phyloP scores from a whole-genome alignment of 2,888 invertebrate species.

The Amphiduros pacificus region DNA sequence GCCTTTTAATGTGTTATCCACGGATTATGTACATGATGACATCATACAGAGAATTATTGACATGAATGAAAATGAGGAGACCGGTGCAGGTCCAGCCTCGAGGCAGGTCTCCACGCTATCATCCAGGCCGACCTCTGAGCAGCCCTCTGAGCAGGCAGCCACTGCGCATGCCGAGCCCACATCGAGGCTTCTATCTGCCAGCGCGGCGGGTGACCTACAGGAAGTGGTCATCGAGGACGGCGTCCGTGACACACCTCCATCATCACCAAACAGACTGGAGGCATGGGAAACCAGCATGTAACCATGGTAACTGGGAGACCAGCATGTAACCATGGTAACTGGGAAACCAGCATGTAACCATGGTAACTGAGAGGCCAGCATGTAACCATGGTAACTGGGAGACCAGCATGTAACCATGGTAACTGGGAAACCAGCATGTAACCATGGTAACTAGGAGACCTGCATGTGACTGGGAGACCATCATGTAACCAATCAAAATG shows the following conservation, averaged over 20 bases:
- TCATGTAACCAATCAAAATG: too few species aligned
- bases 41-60: slow-evolving; percentile 22
- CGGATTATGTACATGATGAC: slow-evolving; percentile 28
- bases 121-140: not conserved
- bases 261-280: too few species aligned
- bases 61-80: slow-evolving; percentile 17
- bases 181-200: not conserved
- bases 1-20: slow-evolving; percentile 26
- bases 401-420: too few species aligned
- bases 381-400: too few species aligned
- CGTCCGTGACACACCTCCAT: not conserved
- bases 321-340: too few species aligned
- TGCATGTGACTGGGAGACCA: too few species aligned
- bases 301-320: too few species aligned
- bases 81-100: not conserved
- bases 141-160: not conserved
- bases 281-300: slow-evolving; percentile 1
- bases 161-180: not conserved
- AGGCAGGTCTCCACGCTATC: not conserved
- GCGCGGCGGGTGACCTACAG: too few species aligned
- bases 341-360: too few species aligned
- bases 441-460: too few species aligned
- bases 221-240: not conserved
- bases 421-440: too few species aligned
- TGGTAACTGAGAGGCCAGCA: too few species aligned